Evolutionary conservation across 64 coral and sea anemone species (phyloP), one percentile per base, ranked within the genome.

Genomic region (Cladopsammia gracilis): DNA sequence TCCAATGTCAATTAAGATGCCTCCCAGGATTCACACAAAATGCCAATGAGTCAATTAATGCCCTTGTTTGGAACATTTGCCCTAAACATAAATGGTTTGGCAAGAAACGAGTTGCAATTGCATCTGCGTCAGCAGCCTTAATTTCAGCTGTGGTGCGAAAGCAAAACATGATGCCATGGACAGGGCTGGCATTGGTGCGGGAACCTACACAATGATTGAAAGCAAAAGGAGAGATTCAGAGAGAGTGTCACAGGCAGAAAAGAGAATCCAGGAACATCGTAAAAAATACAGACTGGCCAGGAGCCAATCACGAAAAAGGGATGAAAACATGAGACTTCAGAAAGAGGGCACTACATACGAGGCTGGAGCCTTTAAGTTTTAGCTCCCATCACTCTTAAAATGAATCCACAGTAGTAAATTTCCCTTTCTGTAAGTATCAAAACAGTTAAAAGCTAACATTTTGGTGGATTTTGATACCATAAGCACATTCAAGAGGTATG

Each of bases 211-310:
- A 64, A 58, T 59, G 47, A 49, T 5, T 51, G 91, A 11, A 54
- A 87, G 71, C 50, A 23, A 64, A 19, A 92, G 90, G 42, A 85
- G 52, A 92, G 90, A 92, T 60, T 44, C 26, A 22, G 46, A 14
- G 47, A 92, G 78, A 83, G 78, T 92, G 16, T n/a, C 69, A 20
- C 49, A 92, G 49, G 73, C 91, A 68, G 43, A 78, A 19, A 79
- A 76, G 26, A 70, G 82, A 58, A 16, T 78, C 47, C 73, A 62
- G 59, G 81, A 86, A 64, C 47, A 75, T 13, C 78, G 85, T 70
- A 92, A 92, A 13, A 92, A 85, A 64, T 92, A 92, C 80, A 83
- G 90, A 70, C 50, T 83, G 24, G 78, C 78, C 20, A 92, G 79
- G 67, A 75, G 78, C 49, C 79, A 75, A 56, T 78, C 79, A 72